Evolutionary conservation across 2,888 invertebrate species (phyloP).

Genomic region (Lathronympha strigana): DNA sequence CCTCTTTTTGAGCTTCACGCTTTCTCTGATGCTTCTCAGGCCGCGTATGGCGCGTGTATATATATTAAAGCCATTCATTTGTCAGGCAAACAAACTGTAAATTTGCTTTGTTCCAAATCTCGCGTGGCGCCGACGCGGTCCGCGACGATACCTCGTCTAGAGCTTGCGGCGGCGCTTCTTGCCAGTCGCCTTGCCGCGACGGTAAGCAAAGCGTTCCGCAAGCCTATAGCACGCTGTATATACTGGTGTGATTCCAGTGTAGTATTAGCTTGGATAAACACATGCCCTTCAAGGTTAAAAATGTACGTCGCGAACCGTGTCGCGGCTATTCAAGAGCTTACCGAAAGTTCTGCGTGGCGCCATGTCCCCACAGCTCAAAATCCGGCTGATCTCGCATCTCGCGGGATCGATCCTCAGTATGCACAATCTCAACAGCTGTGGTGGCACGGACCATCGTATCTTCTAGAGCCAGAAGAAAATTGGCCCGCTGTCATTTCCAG

Average conservation of each 20-base stretch:
- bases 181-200: neutral
- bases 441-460: neutral
- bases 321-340: neutral
- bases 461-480: neutral
- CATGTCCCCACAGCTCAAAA: neutral
- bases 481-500: neutral
- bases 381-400: neutral
- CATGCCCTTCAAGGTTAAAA: neutral
- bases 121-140: neutral
- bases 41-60: conserved; percentile 1
- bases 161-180: neutral
- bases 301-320: conserved; percentile 1
- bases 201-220: neutral
- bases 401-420: neutral
- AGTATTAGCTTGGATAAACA: conserved; percentile 37
- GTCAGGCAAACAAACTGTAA: neutral
- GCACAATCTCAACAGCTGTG: neutral
- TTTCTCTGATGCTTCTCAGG: conserved; percentile 2
- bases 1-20: neutral
- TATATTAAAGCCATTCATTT: neutral
- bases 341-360: neutral
- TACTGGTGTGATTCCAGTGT: conserved; percentile 46
- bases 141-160: neutral
- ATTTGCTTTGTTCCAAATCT: neutral
- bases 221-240: conserved; percentile 15